Evolutionary conservation across 2,797 vertebrate species (phyloP), one percentile per base, ranked within the genome.

Genomic region (Enteromius treurensis): DNA sequence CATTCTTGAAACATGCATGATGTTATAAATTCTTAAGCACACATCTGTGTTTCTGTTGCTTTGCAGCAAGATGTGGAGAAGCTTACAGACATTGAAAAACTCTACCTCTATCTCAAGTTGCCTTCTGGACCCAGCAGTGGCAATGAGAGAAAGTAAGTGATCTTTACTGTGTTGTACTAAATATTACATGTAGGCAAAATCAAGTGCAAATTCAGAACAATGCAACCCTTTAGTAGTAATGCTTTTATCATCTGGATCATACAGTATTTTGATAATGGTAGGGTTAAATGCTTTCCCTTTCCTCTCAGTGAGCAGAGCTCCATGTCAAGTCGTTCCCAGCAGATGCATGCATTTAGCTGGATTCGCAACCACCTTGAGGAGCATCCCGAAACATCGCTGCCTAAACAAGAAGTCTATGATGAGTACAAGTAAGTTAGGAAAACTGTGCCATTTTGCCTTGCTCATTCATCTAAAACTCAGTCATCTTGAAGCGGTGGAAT

Each of bases 331-430:
- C 97, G 98, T 86, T 96, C 96, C 49, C 97, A 99, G 92, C 98
- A 99, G 93, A 97, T 96, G 93, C 97, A 99, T 8, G 98, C 98
- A 29, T 99, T 98, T 92, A 97, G 94, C 37, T 99, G 98, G 98
- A 99, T 99, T 91, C 96, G 96, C 85, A 97, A 96, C 92, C 96
- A 99, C 87, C 91, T 99, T 89, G 98, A 99, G 90, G 98, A 99
- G 92, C 97, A 99, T 86, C 96, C 97, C 0, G 98, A 99, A 92
- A 99, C 98, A 3, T 99, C 98, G 67, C 96, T 99, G 29, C 98
- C 98, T 89, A 99, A 99, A 90, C 97, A 99, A 93, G 98, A 99
- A 89, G 98, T 99, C 86, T 99, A 99, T 49, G 97, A 99, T 86
- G 98, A 99, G 88, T 99, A 99, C 94, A 99, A 99, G 98, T 99